phyloP scores from a whole-genome alignment of 2,888 invertebrate genomes.

The Poecilus cupreus region DNA sequence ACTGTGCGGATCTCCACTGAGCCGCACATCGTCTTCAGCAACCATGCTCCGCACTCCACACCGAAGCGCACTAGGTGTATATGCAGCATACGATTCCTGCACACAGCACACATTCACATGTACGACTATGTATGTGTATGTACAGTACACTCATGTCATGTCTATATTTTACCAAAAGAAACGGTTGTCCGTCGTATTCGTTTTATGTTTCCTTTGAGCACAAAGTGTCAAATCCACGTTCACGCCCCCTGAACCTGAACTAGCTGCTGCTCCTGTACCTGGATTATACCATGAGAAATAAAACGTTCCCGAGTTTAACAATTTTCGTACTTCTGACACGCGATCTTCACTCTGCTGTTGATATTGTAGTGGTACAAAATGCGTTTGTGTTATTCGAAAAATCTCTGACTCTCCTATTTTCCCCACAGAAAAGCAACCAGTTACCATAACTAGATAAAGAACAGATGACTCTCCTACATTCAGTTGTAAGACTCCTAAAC shows the following conservation, averaged over 20 bases:
- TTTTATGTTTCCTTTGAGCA: constrained; percentile 90
- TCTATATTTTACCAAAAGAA: constrained; percentile 90
- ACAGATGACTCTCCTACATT: constrained; percentile 90
- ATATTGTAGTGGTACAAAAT: constrained; percentile 90
- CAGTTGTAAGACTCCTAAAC: constrained; percentile 93
- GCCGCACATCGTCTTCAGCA: constrained; percentile 97
- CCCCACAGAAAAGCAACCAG: constrained; percentile 96
- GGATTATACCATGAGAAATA: constrained; percentile 92
- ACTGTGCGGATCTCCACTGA: constrained; percentile 98
- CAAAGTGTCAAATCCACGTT: constrained; percentile 93
- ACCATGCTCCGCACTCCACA: constrained; percentile 92
- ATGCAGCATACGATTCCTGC: constrained; percentile 94
- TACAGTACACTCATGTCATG: neutral
- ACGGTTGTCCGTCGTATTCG: constrained; percentile 90
- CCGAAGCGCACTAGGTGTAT: constrained; percentile 94
- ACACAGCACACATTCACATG: constrained; percentile 52
- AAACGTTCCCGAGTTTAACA: constrained; percentile 98
- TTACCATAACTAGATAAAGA: constrained; percentile 93
- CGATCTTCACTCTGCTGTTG: constrained; percentile 78
- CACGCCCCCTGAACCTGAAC: constrained; percentile 71
- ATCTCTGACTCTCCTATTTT: constrained; percentile 96
- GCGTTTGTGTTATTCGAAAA: constrained; percentile 94
- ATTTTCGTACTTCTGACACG: constrained; percentile 82
- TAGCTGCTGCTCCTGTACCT: constrained; percentile 66
- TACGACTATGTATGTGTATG: neutral